Conservation (phyloP, 2,797 vertebrate genomes). For the Tapirus indicus region DNA sequence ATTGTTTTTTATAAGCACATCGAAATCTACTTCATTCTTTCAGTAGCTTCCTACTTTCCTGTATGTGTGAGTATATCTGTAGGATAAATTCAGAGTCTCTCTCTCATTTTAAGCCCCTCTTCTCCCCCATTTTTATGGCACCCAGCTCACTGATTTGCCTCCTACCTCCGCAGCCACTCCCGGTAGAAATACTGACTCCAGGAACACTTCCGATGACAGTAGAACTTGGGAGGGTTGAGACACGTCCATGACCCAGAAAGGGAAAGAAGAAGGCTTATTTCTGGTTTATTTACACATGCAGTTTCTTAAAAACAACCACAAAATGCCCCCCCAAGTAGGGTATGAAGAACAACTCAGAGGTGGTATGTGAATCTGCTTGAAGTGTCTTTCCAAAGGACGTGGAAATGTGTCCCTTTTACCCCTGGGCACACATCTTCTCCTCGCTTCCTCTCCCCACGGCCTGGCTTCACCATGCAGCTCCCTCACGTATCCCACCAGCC, state of each 20-base stretch:
- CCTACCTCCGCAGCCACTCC: not conserved
- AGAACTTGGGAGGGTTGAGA: not conserved
- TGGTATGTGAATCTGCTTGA: not conserved
- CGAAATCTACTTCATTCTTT: not conserved
- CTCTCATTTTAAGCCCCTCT: not conserved
- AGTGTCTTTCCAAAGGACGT: not conserved
- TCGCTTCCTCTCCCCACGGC: not conserved
- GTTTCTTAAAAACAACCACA: slow-evolving; percentile 37
- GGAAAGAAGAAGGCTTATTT: not conserved
- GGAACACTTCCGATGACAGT: not conserved
- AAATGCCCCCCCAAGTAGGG: not conserved
- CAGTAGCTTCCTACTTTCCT: not conserved
- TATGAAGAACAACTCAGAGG: not conserved
- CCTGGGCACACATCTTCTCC: not conserved
- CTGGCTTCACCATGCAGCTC: not conserved
- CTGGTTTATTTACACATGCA: not conserved
- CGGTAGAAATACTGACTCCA: not conserved
- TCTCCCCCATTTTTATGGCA: not conserved
- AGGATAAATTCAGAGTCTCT: not conserved
- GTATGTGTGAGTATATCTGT: not conserved
- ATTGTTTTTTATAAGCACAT: not conserved
- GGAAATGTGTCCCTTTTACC: not conserved
- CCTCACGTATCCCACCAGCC: not conserved
- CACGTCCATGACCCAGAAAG: not conserved
- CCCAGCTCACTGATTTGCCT: not conserved